Evolutionary conservation across 37 sponge, comb jelly and placozoan species (phyloP).

Genomic region (Geodia barretti): DNA sequence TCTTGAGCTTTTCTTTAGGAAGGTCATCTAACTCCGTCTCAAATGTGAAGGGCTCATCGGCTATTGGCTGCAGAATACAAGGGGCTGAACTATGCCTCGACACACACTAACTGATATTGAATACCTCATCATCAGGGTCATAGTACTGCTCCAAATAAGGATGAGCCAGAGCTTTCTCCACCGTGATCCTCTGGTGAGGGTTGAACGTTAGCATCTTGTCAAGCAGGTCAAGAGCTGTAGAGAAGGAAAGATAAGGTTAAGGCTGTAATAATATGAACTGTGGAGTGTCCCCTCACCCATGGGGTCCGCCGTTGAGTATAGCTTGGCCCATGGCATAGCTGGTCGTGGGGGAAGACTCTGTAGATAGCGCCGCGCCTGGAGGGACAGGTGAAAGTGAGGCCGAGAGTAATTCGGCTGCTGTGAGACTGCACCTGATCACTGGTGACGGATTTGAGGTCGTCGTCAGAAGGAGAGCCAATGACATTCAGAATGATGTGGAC

Average conservation of each 20-base stretch:
- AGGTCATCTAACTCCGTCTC: slow-evolving; percentile 96
- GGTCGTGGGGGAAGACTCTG: slow-evolving; percentile 92
- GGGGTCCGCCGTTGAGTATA: slow-evolving; percentile 87
- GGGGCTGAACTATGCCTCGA: background rate
- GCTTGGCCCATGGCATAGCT: slow-evolving; percentile 88
- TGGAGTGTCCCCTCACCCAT: slow-evolving; percentile 47
- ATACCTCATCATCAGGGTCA: slow-evolving; percentile 98
- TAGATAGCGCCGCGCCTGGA: slow-evolving; percentile 82
- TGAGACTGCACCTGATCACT: slow-evolving; percentile 86
- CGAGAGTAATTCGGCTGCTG: background rate
- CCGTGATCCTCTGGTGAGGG: slow-evolving; percentile 90
- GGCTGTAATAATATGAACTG: background rate
- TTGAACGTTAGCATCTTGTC: slow-evolving; percentile 97
- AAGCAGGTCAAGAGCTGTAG: slow-evolving; percentile 89
- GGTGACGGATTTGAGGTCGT: slow-evolving; percentile 89
- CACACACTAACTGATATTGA: background rate
- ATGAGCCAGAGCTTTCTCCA: slow-evolving; percentile 92
- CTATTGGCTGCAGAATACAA: slow-evolving; percentile 75
- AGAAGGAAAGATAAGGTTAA: background rate
- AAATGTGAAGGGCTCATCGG: slow-evolving; percentile 93
- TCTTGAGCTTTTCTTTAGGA: slow-evolving; percentile 93
- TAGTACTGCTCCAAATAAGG: slow-evolving; percentile 97
- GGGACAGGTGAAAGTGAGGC: background rate
- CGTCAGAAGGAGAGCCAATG: slow-evolving; percentile 86
- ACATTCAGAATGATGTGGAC: slow-evolving; percentile 94